phyloP scores from a whole-genome alignment of 2,797 vertebrate genomes.

The Zenarchopterus dispar region DNA sequence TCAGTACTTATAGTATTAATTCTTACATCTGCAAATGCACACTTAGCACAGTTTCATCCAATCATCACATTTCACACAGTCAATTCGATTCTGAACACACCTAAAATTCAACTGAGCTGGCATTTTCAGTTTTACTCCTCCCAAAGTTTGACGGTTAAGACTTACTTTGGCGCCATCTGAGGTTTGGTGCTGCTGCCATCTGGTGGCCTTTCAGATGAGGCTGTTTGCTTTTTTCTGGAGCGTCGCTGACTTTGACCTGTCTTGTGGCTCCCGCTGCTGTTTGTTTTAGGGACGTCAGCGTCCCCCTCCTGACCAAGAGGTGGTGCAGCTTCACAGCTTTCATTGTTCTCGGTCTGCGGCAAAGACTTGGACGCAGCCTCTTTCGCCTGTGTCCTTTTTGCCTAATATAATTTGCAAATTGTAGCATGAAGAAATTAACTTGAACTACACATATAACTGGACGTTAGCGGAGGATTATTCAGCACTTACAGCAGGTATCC shows the following conservation, averaged over 20 bases:
- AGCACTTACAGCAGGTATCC: constrained; percentile 83
- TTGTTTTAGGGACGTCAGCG: constrained; percentile 26
- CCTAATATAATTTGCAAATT: constrained; percentile 37
- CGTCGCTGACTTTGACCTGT: constrained; percentile 3
- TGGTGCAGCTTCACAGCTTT: constrained; percentile 25
- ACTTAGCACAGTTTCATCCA: too few species aligned
- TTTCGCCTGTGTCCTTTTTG: constrained; percentile 60
- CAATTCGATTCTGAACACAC: neutral
- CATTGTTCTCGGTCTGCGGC: constrained; percentile 16
- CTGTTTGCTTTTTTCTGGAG: constrained; percentile 34
- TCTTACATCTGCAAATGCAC: neutral
- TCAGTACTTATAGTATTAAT: neutral
- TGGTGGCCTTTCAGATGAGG: constrained; percentile 39
- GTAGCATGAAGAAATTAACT: neutral
- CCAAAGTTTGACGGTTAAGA: neutral
- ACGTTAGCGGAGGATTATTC: neutral
- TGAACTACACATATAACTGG: neutral
- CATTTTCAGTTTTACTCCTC: neutral
- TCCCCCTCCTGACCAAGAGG: constrained; percentile 10
- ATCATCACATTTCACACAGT: neutral
- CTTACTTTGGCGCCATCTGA: constrained; percentile 40
- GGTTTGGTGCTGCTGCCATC: constrained; percentile 66
- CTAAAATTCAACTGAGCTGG: neutral
- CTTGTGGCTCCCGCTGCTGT: constrained; percentile 22
- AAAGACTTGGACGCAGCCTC: constrained; percentile 20